These are phyloP conservation scores for Cyphomyrus plagiostoma DNA, from an alignment of 2,113 vertebrate genomes.

Conservation along the genomic window DNA sequence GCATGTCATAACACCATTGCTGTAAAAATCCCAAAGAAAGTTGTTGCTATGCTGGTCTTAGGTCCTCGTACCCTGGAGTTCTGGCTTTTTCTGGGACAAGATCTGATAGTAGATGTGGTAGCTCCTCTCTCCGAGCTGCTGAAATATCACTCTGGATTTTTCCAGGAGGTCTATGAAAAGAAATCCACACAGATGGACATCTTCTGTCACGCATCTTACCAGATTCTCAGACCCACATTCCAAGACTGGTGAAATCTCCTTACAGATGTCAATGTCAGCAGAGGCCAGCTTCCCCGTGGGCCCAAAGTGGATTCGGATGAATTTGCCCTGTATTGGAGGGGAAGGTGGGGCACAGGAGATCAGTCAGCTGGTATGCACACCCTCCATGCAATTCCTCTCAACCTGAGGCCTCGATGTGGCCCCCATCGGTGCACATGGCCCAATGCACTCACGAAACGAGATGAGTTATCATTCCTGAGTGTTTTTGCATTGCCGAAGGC, in stretches of 20 bases:
- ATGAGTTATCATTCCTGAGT: conserved; percentile 88
- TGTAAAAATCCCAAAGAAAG: not conserved
- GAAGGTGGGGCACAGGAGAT: too few relatives aligned
- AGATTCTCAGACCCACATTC: not conserved
- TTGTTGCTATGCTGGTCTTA: not conserved
- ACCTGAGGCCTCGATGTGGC: too few relatives aligned
- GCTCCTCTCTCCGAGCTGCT: conserved; percentile 82
- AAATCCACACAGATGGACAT: not conserved
- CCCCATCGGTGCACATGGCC: not conserved
- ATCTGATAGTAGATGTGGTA: conserved; percentile 95
- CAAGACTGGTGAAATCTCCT: conserved; percentile 46
- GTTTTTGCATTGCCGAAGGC: conserved; percentile 94
- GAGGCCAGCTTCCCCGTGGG: conserved; percentile 86
- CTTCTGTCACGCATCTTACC: not conserved
- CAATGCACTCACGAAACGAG: conserved; percentile 77
- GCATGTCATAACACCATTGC: not conserved
- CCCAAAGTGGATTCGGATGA: conserved; percentile 92
- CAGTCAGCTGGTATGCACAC: too few relatives aligned
- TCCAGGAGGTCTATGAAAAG: conserved; percentile 75
- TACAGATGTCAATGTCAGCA: conserved; percentile 84
- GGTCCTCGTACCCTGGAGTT: conserved; percentile 71
- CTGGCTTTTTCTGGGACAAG: conserved; percentile 84
- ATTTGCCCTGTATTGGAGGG: conserved; percentile 53
- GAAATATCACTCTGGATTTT: conserved; percentile 86
- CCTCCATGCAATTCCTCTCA: too few relatives aligned